Conservation (phyloP, 2,113 vertebrate genomes). For the Poicephalus meyeri region DNA sequence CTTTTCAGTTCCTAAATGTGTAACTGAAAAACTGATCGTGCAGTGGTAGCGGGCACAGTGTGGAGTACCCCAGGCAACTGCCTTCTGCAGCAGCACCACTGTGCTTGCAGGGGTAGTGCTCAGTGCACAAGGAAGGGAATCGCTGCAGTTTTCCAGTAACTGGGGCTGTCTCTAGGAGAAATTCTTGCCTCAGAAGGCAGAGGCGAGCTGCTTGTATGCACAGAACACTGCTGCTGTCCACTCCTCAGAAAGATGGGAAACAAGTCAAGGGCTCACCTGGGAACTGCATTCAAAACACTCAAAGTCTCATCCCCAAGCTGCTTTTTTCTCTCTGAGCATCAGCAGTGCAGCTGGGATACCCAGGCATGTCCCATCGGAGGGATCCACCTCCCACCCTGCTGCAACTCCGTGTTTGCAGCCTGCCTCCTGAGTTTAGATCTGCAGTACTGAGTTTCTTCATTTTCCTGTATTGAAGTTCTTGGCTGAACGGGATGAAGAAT, state of each 20-base stretch:
- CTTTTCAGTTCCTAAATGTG: not conserved
- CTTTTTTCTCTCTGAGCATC: too few species aligned
- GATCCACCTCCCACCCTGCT: not conserved
- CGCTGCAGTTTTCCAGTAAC: rapidly evolving
- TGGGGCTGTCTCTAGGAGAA: not conserved
- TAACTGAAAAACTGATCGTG: too few species aligned
- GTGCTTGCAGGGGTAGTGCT: rapidly evolving
- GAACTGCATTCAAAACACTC: too few species aligned
- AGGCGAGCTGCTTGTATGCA: too few species aligned
- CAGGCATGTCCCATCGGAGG: rapidly evolving
- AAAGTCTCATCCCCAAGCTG: not conserved
- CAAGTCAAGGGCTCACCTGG: too few species aligned
- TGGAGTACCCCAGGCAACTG: not conserved
- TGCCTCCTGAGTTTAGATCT: not conserved
- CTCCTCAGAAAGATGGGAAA: not conserved
- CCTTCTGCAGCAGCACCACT: not conserved
- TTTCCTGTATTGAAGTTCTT: not conserved
- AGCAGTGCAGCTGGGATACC: not conserved
- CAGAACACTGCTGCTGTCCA: rapidly evolving
- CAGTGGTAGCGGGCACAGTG: rapidly evolving
- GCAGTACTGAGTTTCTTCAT: not conserved
- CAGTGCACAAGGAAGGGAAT: not conserved
- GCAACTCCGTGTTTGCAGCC: rapidly evolving
- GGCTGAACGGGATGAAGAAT: not conserved
- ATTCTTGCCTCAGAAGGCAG: not conserved